Percentiles rank a stretch among this genome's conserved stretches.
Evolutionary conservation across 2,797 vertebrate species (phyloP).

Genomic region (Catamblyrhynchus diadema): DNA sequence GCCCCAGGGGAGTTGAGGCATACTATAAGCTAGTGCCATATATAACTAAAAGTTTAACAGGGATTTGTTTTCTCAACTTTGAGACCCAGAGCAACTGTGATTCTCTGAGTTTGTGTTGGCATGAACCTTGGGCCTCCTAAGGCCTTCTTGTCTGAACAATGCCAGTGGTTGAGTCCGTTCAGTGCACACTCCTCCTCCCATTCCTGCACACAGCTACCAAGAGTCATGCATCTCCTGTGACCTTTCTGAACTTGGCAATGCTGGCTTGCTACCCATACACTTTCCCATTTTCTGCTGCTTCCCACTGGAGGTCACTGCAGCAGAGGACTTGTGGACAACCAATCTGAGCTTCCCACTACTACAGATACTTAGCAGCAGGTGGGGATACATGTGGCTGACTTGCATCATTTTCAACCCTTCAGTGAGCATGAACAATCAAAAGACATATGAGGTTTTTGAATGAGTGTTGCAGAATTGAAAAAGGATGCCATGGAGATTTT

Average conservation of each 20-base stretch:
- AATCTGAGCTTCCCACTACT: background rate
- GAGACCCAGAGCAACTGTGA: background rate
- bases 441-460: background rate
- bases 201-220: background rate
- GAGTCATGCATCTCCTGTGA: background rate
- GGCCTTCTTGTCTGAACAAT: background rate
- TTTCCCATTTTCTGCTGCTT: constrained; percentile 1
- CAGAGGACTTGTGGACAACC: background rate
- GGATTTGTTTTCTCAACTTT: constrained; percentile 24
- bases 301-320: constrained; percentile 21
- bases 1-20: background rate
- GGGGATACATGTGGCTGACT: background rate
- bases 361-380: background rate
- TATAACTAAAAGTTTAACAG: background rate
- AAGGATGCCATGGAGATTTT: background rate
- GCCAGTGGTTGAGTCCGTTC: background rate
- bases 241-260: background rate
- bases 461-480: background rate
- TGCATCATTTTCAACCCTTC: background rate
- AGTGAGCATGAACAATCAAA: background rate
- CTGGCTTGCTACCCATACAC: background rate
- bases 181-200: background rate
- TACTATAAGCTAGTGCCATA: background rate
- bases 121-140: background rate
- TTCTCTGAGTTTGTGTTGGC: background rate